phyloP scores from a whole-genome alignment of 2,888 invertebrate genomes.

The Eristalis arbustorum region DNA sequence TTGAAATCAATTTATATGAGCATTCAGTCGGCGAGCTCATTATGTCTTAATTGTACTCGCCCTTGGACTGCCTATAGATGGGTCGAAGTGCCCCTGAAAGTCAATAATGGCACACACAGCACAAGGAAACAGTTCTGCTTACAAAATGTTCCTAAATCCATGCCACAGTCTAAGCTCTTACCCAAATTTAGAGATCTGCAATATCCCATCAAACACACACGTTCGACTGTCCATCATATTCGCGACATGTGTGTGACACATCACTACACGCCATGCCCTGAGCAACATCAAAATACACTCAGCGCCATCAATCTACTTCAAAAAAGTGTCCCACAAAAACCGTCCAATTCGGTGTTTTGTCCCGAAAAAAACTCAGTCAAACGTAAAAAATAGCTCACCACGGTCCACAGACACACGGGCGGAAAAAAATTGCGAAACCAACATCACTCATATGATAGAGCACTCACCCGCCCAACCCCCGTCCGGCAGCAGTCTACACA shows the following conservation, averaged over 20 bases:
- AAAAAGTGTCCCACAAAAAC: conserved; percentile 4
- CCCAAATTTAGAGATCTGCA: background rate
- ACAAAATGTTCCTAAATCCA: background rate
- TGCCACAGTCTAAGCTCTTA: background rate
- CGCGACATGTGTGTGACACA: conserved; percentile 39
- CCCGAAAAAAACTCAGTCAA: conserved; percentile 44
- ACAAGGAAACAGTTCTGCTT: too few species aligned
- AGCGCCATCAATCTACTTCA: conserved; percentile 60
- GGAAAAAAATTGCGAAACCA: conserved; percentile 13
- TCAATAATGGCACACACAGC: too few species aligned
- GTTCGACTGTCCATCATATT: conserved; percentile 51
- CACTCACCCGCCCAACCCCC: background rate
- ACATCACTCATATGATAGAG: conserved; percentile 45
- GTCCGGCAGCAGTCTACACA: background rate
- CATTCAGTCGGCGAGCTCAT: too few species aligned
- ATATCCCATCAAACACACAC: background rate
- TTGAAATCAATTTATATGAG: too few species aligned
- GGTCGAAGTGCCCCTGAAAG: too few species aligned
- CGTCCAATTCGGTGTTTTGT: conserved; percentile 36
- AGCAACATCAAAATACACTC: conserved; percentile 58
- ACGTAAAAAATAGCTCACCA: conserved; percentile 35
- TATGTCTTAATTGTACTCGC: too few species aligned
- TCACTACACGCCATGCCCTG: background rate
- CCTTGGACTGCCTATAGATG: too few species aligned
- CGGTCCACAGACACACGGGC: conserved; percentile 4